These are phyloP conservation scores for Toxonevra muliebris DNA, from an alignment of 2,888 invertebrate species.

Conservation along the genomic window DNA sequence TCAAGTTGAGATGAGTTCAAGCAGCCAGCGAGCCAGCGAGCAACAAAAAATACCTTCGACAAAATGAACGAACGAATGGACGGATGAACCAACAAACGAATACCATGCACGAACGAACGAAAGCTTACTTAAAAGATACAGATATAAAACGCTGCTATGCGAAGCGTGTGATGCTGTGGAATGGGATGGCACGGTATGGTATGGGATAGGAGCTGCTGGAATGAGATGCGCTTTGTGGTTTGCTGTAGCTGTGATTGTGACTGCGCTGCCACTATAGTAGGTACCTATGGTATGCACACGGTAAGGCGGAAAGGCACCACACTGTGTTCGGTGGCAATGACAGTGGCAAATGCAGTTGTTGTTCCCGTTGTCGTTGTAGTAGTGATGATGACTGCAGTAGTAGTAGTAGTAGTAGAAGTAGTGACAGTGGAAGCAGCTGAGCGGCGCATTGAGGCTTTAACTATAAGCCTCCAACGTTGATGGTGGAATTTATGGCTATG, in stretches of 20 bases:
- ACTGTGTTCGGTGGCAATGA: conserved; percentile 66
- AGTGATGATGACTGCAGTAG: not conserved
- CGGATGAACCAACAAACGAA: conserved; percentile 21
- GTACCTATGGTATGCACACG: no score
- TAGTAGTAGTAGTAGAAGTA: not conserved
- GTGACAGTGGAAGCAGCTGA: conserved; percentile 35
- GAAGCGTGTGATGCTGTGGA: no score
- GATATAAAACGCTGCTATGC: not conserved
- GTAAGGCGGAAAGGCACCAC: conserved; percentile 55
- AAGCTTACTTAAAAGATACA: not conserved
- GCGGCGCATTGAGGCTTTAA: conserved; percentile 27
- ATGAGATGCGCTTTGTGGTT: not conserved
- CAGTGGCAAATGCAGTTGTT: conserved; percentile 65
- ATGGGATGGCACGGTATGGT: conserved; percentile 4
- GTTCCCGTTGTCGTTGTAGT: conserved; percentile 56
- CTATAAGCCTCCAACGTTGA: not conserved
- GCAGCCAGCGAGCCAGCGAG: not conserved
- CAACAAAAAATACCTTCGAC: conserved; percentile 1
- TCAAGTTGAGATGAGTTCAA: conserved; percentile 36
- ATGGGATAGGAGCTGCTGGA: conserved; percentile 15
- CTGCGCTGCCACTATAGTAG: no score
- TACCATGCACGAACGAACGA: not conserved
- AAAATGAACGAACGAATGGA: conserved; percentile 22
- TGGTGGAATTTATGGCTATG: no score
- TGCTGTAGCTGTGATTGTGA: no score